Percentiles rank a stretch among this genome's conserved stretches.
These are phyloP conservation scores for Austrolebias charrua DNA, from an alignment of 2,797 vertebrate species.

Conservation along the genomic window DNA sequence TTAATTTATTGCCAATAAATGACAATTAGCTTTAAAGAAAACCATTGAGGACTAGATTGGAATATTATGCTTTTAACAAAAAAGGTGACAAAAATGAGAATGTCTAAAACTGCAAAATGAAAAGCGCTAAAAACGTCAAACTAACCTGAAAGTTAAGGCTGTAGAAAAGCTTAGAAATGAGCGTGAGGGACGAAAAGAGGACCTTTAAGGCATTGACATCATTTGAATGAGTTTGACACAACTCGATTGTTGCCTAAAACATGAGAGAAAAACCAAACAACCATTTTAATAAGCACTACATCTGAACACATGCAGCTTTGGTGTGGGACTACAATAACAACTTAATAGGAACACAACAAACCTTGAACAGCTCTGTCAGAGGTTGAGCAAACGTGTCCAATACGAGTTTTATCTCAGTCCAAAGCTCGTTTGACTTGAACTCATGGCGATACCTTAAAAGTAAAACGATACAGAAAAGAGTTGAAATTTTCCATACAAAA, in stretches of 20 bases:
- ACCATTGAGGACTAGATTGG: too few species aligned
- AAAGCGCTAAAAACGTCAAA: slow-evolving; percentile 11
- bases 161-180: slow-evolving; percentile 97
- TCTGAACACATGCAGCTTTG: background rate
- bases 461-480: background rate
- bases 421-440: slow-evolving; percentile 98
- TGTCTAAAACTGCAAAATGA: background rate
- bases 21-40: too few species aligned
- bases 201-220: slow-evolving; percentile 93
- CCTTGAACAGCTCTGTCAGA: slow-evolving; percentile 97
- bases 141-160: slow-evolving; percentile 98
- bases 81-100: background rate
- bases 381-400: slow-evolving; percentile 95
- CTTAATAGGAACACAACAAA: slow-evolving; percentile 55
- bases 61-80: too few species aligned
- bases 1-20: too few species aligned
- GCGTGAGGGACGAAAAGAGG: slow-evolving; percentile 95
- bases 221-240: slow-evolving; percentile 93
- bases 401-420: slow-evolving; percentile 97
- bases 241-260: slow-evolving; percentile 94
- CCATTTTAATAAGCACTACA: background rate
- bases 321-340: background rate
- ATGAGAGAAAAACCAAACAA: background rate
- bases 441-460: slow-evolving; percentile 92
- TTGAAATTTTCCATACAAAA: background rate